These are phyloP conservation scores for Hypomesus transpacificus DNA, from an alignment of 2,113 vertebrate species.

Conservation along the genomic window DNA sequence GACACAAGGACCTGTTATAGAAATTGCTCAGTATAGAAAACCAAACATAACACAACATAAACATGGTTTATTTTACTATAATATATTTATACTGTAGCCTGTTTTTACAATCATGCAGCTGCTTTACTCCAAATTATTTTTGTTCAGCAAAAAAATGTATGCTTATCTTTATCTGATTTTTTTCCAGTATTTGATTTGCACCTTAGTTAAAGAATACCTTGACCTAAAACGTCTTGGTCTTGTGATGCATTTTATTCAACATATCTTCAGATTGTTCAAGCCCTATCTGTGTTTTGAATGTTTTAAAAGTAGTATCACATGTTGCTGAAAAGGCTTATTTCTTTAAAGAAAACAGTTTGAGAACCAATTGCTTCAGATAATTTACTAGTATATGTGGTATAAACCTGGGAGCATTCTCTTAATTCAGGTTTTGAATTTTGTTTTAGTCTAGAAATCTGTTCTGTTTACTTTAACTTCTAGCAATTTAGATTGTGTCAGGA, in stretches of 20 bases:
- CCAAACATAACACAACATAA: constrained; percentile 63
- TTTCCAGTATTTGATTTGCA: constrained; percentile 64
- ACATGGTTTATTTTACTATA: constrained; percentile 74
- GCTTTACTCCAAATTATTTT: constrained; percentile 71
- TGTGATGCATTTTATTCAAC: constrained; percentile 81
- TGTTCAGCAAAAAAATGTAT: constrained; percentile 70
- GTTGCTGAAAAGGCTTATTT: constrained; percentile 62
- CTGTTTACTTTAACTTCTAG: constrained; percentile 61
- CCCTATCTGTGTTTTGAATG: constrained; percentile 86
- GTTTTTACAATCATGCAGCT: constrained; percentile 72
- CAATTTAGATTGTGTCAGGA: constrained; percentile 54
- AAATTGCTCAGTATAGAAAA: constrained; percentile 40
- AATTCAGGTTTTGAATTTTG: constrained; percentile 57
- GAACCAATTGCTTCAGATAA: constrained; percentile 65
- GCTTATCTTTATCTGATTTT: constrained; percentile 50
- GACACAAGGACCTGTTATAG: constrained; percentile 64
- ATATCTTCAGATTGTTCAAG: constrained; percentile 84
- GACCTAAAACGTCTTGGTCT: constrained; percentile 84
- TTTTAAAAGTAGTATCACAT: constrained; percentile 76
- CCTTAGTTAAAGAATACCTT: constrained; percentile 73
- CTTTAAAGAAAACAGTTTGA: constrained; percentile 23
- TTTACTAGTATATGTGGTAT: not conserved
- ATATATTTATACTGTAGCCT: constrained; percentile 73
- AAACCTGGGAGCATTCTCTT: constrained; percentile 50
- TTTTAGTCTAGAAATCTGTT: constrained; percentile 62